phyloP scores from a whole-genome alignment of 2,888 invertebrate genomes.

The Geophilus truncorum region DNA sequence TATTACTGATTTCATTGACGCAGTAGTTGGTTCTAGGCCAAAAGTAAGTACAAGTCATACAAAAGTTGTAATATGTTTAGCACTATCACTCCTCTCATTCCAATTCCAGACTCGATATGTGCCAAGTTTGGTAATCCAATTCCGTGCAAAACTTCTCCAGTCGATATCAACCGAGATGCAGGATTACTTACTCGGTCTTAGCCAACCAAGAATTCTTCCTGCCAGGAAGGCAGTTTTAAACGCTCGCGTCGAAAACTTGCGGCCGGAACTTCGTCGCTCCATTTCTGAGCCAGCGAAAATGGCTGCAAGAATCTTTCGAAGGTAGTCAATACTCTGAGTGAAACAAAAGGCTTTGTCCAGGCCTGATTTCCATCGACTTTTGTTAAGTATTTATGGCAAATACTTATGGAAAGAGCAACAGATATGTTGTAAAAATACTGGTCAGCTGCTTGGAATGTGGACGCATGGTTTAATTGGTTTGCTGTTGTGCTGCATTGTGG shows the following conservation, averaged over 20 bases:
- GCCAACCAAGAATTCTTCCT: constrained; percentile 39
- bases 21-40: constrained; percentile 43
- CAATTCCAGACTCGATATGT: constrained; percentile 41
- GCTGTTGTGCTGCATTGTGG: no score
- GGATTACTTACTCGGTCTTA: constrained; percentile 40
- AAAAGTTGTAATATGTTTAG: no score
- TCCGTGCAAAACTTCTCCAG: constrained; percentile 41
- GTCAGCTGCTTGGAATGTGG: no score
- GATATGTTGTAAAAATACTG: no score
- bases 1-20: constrained; percentile 44
- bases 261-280: constrained; percentile 32
- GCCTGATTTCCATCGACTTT: no score
- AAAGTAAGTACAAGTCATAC: no score
- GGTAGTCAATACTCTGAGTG: no score
- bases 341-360: no score
- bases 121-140: constrained; percentile 41
- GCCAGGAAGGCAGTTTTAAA: constrained; percentile 32
- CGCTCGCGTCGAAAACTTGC: neutral
- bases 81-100: neutral
- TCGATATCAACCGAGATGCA: constrained; percentile 41
- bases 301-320: neutral
- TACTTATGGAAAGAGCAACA: no score
- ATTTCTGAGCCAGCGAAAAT: constrained; percentile 34
- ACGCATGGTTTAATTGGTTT: no score
- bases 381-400: no score